Percentiles rank a stretch among this genome's conserved stretches.
Evolutionary conservation across 1,140 invertebrate genomes (phyloP).

Genomic region (Megathymus violae): DNA sequence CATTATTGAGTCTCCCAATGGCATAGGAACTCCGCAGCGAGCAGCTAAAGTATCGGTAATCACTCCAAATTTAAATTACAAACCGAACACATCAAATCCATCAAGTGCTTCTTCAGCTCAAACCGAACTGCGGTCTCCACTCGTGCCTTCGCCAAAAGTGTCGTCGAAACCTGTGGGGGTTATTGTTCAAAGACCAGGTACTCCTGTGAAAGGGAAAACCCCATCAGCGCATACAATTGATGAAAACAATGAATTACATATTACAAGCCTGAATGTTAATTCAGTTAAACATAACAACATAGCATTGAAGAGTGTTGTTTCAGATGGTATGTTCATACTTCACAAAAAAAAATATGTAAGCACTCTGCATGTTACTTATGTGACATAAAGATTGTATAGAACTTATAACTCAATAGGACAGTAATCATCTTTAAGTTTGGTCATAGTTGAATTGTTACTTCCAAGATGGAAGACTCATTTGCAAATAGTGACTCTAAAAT

Average conservation of each 20-base stretch:
- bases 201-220: constrained; percentile 34
- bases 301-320: constrained; percentile 32
- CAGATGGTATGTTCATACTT: constrained; percentile 48
- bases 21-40: constrained; percentile 9
- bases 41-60: constrained; percentile 20
- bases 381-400: neutral
- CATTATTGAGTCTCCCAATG: constrained; percentile 9
- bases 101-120: constrained; percentile 2
- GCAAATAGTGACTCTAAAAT: too few species aligned
- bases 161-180: constrained; percentile 5
- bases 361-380: neutral
- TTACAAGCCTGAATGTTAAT: constrained; percentile 42
- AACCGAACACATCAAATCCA: neutral
- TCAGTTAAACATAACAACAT: constrained; percentile 46
- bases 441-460: too few species aligned
- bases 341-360: constrained; percentile 12
- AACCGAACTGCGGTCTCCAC: constrained; percentile 38
- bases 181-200: constrained; percentile 29
- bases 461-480: too few species aligned
- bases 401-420: too few species aligned
- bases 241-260: constrained; percentile 52
- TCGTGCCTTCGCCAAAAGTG: constrained; percentile 45
- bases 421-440: too few species aligned
- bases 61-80: constrained; percentile 27
- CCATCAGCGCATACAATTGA: constrained; percentile 45